Conservation (phyloP, 2,113 vertebrate species). For the Siniperca knerii region DNA sequence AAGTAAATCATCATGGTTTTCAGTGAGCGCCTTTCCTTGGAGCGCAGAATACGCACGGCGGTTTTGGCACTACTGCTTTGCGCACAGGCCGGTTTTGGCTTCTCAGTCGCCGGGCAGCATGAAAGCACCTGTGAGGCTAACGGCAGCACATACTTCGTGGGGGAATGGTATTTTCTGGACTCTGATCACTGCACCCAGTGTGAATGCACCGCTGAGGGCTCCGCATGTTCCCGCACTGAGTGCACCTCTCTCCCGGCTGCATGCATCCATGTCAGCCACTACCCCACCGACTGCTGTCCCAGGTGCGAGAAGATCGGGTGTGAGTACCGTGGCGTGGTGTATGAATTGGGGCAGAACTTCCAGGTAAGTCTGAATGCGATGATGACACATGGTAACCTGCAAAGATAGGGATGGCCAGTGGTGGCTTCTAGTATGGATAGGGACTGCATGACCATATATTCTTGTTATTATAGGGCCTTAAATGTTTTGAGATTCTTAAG, state of each 20-base stretch:
- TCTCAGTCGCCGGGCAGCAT: conserved; percentile 82
- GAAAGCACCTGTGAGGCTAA: conserved; percentile 86
- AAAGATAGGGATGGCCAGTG: neutral
- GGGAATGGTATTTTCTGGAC: conserved; percentile 89
- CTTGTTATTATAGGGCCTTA: neutral
- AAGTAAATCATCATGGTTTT: conserved; percentile 30
- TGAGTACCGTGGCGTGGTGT: conserved; percentile 87
- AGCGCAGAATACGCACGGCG: conserved; percentile 31
- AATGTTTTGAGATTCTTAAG: neutral
- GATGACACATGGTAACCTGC: neutral
- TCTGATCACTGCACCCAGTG: conserved; percentile 89
- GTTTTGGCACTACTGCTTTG: conserved; percentile 70
- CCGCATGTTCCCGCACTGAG: conserved; percentile 84
- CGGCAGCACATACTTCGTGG: conserved; percentile 87
- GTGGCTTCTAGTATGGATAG: neutral
- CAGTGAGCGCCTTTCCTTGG: conserved; percentile 10
- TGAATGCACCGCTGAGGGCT: conserved; percentile 86
- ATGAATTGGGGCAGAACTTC: conserved; percentile 85
- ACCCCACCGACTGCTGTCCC: conserved; percentile 89
- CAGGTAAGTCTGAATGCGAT: conserved; percentile 78
- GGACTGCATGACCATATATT: neutral
- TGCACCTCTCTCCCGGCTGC: conserved; percentile 87
- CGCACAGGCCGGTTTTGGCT: conserved; percentile 53
- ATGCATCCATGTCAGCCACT: conserved; percentile 90
- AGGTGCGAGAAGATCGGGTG: conserved; percentile 89